These are phyloP conservation scores for Drosophila subpulchrella DNA, from an alignment of 1,140 invertebrate genomes.

Conservation along the genomic window DNA sequence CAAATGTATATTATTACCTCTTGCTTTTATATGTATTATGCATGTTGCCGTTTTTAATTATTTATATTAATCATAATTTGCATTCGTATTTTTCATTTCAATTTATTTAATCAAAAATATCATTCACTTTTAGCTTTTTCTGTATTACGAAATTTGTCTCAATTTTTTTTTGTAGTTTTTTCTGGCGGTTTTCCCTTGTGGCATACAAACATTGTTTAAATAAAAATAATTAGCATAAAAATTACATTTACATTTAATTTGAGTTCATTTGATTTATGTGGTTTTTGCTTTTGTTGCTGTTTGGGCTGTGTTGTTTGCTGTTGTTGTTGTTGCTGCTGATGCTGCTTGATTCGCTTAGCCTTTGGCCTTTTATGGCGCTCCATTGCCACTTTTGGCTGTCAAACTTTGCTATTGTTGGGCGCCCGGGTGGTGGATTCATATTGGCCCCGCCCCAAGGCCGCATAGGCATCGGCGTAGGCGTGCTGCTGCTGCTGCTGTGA, in stretches of 20 bases:
- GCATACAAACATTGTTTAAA: constrained; percentile 67
- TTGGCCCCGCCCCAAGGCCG: constrained; percentile 87
- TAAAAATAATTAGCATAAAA: constrained; percentile 84
- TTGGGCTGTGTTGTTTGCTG: constrained; percentile 53
- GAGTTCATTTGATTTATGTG: constrained; percentile 84
- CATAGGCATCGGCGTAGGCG: constrained; percentile 86
- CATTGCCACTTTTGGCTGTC: constrained; percentile 82
- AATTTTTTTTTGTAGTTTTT: constrained; percentile 22
- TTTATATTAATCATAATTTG: constrained; percentile 51
- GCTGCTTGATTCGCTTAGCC: constrained; percentile 58
- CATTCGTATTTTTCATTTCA: constrained; percentile 64
- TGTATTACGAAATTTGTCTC: constrained; percentile 35
- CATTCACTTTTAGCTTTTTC: constrained; percentile 50
- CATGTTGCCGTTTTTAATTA: constrained; percentile 60
- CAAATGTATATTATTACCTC: constrained; percentile 43
- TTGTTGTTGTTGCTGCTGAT: constrained; percentile 29
- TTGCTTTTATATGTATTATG: constrained; percentile 52
- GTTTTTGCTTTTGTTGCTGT: constrained; percentile 64
- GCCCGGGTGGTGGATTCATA: constrained; percentile 85
- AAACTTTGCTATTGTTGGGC: constrained; percentile 85
- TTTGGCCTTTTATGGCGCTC: constrained; percentile 67
- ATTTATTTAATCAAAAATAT: constrained; percentile 79
- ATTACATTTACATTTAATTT: constrained; percentile 85
- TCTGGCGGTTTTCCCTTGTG: constrained; percentile 34
- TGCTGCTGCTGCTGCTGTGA: constrained; percentile 64